These are phyloP conservation scores for Cryptoprocta ferox DNA, from an alignment of 2,797 vertebrate genomes.

Conservation along the genomic window DNA sequence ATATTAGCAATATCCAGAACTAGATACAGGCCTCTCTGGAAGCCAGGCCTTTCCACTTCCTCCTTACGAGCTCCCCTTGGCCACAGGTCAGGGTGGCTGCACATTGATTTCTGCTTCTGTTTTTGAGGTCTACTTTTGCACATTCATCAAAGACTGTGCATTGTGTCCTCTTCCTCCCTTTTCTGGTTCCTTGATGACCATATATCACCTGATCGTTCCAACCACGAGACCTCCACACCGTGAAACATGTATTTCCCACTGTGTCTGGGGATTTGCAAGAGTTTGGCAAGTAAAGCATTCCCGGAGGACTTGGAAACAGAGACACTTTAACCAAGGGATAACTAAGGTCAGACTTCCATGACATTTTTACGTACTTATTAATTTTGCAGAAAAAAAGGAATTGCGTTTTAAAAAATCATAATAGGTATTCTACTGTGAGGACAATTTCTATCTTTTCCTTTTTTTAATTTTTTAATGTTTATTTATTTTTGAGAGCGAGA, in stretches of 20 bases:
- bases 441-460: too few relatives aligned
- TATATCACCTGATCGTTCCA: too few relatives aligned
- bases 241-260: neutral
- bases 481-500: too few relatives aligned
- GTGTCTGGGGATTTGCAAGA: fast-evolving
- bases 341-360: neutral
- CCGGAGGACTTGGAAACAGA: neutral
- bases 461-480: too few relatives aligned
- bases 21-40: neutral
- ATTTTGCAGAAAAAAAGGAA: neutral
- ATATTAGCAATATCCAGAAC: fast-evolving
- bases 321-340: neutral
- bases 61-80: neutral
- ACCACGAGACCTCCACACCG: fast-evolving
- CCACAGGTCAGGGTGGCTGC: too few relatives aligned
- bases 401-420: neutral
- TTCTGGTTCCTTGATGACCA: neutral
- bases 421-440: neutral
- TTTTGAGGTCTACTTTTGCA: neutral
- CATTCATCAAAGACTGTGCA: neutral
- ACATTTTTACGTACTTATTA: neutral
- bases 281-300: neutral
- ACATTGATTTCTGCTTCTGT: neutral
- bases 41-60: fast-evolving
- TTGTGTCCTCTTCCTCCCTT: neutral